phyloP scores from a whole-genome alignment of 2,113 vertebrate species.

The Vireo altiloquus region DNA sequence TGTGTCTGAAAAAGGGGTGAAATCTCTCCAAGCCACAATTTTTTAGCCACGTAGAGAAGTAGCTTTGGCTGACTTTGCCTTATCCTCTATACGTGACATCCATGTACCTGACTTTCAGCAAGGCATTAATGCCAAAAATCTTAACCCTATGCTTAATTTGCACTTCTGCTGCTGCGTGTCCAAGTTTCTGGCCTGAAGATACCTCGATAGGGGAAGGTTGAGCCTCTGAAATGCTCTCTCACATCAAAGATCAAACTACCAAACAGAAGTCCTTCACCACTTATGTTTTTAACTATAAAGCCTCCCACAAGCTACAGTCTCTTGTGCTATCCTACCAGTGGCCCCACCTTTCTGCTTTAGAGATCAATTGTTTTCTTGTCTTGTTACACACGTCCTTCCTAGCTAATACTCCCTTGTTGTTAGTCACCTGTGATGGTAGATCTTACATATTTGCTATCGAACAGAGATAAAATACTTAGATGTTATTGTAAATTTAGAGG shows the following conservation, averaged over 20 bases:
- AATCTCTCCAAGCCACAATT: neutral
- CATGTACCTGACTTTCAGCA: neutral
- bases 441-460: neutral
- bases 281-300: neutral
- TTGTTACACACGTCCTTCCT: neutral
- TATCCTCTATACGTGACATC: neutral
- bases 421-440: neutral
- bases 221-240: neutral
- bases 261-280: neutral
- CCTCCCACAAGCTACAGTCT: neutral
- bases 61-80: neutral
- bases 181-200: neutral
- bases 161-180: neutral
- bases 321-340: neutral
- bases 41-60: neutral
- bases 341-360: neutral
- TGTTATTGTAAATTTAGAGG: neutral
- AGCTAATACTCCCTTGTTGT: neutral
- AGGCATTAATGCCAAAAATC: neutral
- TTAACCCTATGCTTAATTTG: neutral
- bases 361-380: neutral
- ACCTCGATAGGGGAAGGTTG: neutral
- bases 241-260: neutral
- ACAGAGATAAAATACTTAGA: neutral
- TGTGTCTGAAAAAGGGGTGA: neutral